Conservation (phyloP, 2,113 vertebrate genomes). For the Panurus biarmicus region DNA sequence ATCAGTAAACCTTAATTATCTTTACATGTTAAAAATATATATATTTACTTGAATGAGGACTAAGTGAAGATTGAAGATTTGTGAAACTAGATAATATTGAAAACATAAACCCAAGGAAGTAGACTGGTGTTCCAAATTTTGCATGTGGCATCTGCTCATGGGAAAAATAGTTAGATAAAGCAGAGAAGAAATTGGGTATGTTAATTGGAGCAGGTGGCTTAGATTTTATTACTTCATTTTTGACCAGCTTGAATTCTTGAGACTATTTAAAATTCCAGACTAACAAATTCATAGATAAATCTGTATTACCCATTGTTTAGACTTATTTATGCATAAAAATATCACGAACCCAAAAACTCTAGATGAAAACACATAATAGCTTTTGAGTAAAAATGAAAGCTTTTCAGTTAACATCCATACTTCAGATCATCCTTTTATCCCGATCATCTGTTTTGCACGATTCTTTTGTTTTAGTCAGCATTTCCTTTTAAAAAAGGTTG, state of each 20-base stretch:
- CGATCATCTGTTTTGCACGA: background rate
- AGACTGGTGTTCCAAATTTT: background rate
- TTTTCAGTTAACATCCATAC: background rate
- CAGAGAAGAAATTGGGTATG: background rate
- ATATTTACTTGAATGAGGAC: background rate
- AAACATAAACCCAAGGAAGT: background rate
- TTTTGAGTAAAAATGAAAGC: background rate
- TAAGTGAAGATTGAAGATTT: background rate
- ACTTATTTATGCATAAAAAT: conserved; percentile 8
- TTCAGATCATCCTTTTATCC: conserved; percentile 29
- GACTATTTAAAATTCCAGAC: background rate
- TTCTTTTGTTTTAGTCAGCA: conserved; percentile 30
- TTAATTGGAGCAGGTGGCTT: conserved; percentile 11
- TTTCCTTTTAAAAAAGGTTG: conserved; percentile 20
- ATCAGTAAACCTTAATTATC: background rate
- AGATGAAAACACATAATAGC: background rate
- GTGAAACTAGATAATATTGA: background rate
- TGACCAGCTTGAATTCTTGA: background rate
- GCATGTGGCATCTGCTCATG: background rate
- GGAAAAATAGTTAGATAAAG: background rate
- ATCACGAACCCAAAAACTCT: background rate
- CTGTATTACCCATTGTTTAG: background rate
- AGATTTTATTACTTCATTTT: background rate
- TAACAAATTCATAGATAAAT: conserved; percentile 24
- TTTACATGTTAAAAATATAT: background rate